Conservation (phyloP, 2,113 vertebrate species). For the Neomonachus schauinslandi region DNA sequence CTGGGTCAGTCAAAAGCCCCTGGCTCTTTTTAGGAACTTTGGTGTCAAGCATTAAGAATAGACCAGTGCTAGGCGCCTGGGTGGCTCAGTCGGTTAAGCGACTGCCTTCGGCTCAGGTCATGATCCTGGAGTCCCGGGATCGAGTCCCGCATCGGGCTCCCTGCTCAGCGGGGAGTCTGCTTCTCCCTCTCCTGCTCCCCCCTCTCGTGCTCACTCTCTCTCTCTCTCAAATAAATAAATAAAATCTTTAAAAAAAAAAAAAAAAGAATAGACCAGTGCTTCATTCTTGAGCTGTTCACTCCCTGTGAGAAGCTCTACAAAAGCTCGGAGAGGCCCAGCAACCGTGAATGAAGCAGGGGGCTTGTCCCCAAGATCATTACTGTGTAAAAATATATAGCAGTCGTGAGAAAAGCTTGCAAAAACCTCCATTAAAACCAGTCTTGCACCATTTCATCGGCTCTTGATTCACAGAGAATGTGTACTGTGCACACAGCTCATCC, state of each 20-base stretch:
- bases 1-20: too few relatives aligned
- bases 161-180: background rate
- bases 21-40: background rate
- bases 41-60: background rate
- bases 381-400: background rate
- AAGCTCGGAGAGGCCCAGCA: background rate
- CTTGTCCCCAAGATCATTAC: background rate
- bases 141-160: background rate
- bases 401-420: background rate
- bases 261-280: background rate
- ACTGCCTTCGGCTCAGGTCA: background rate
- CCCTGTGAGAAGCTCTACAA: background rate
- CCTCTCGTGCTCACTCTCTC: too few relatives aligned
- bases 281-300: background rate
- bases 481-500: background rate
- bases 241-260: too few relatives aligned
- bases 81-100: background rate
- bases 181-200: too few relatives aligned
- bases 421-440: background rate
- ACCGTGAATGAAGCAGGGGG: background rate
- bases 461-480: background rate
- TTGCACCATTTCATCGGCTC: background rate
- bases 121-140: background rate
- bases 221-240: too few relatives aligned
- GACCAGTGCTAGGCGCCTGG: background rate